Evolutionary conservation across 1,140 invertebrate species (phyloP), one percentile per base, ranked within the genome.

Genomic region (Papilio glaucus): DNA sequence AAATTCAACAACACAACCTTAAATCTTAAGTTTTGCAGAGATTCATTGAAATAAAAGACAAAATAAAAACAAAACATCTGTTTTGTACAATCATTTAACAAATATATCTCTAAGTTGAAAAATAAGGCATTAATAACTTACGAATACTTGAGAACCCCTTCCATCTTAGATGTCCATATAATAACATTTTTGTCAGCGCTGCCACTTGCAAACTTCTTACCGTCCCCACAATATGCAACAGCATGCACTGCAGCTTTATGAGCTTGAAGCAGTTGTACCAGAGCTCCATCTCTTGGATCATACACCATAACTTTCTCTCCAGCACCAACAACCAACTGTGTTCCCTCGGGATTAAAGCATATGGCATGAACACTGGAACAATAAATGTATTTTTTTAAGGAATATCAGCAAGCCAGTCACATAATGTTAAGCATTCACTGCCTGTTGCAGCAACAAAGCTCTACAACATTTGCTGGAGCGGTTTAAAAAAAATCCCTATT

Each of bases 171-270:
- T 13, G 97, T 99, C 99, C 99, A 99, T 77, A 99, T 98, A 72
- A 99, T 99, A 53, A 99, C 98, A 93, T 97, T 97, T 94, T 99
- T 99, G 90, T 99, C 99, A 6, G 98, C 97, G 83, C 98, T 97
- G 13, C 99, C 99, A 67, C 98, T 99, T 1, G 99, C 99, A 95
- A 99, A 99, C 81, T 97, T 95, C 89, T 98, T 98, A 0, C 99
- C 99, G 95, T 99, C 98, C 81, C 94, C 96, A 1, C 98, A 96
- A 93, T 99, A 99, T 38, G 96, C 95, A 1, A 99, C 96, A 86
- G 97, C 97, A 90, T 99, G 98, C 0, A 99, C 98, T 57, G 95
- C 96, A 75, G 99, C 98, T 93, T 99, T 99, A 87, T 99, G 99
- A 92, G 97, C 98, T 95, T 98, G 98, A 0, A 99, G 93, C 9